These are phyloP conservation scores for Takifugu rubripes DNA, from an alignment of 2,797 vertebrate species.

Conservation along the genomic window DNA sequence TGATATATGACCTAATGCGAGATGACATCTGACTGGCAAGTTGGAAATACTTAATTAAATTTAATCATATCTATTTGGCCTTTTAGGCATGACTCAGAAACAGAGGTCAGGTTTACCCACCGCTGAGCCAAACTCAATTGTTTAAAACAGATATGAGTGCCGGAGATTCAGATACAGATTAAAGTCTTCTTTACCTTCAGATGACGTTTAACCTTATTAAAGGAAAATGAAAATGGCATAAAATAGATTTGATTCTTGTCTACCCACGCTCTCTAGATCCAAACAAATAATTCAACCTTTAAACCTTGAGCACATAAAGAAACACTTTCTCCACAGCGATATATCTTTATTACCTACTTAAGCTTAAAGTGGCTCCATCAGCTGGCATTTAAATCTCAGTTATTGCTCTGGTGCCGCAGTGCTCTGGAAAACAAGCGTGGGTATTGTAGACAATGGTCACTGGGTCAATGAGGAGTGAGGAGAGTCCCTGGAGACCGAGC, in stretches of 20 bases:
- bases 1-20: no score
- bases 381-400: conserved; percentile 64
- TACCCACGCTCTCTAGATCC: not conserved
- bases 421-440: conserved; percentile 25
- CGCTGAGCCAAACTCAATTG: conserved; percentile 24
- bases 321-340: conserved; percentile 15
- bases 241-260: conserved; percentile 7
- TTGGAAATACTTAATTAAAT: no score
- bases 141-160: conserved; percentile 22
- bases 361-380: conserved; percentile 49
- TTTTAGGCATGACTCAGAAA: conserved; percentile 9
- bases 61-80: no score
- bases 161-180: conserved; percentile 15
- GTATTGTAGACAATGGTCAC: conserved; percentile 45
- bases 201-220: conserved; percentile 39
- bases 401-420: conserved; percentile 51
- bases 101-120: conserved; percentile 30
- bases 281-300: conserved; percentile 37
- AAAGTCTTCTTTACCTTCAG: conserved; percentile 31
- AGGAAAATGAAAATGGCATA: conserved; percentile 25
- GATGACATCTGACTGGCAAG: no score
- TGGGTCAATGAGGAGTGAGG: conserved; percentile 63
- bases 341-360: conserved; percentile 58
- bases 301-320: conserved; percentile 29
- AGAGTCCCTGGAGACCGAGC: conserved; percentile 47